phyloP scores from a whole-genome alignment of 1,140 invertebrate genomes.

The Dreissena polymorpha region DNA sequence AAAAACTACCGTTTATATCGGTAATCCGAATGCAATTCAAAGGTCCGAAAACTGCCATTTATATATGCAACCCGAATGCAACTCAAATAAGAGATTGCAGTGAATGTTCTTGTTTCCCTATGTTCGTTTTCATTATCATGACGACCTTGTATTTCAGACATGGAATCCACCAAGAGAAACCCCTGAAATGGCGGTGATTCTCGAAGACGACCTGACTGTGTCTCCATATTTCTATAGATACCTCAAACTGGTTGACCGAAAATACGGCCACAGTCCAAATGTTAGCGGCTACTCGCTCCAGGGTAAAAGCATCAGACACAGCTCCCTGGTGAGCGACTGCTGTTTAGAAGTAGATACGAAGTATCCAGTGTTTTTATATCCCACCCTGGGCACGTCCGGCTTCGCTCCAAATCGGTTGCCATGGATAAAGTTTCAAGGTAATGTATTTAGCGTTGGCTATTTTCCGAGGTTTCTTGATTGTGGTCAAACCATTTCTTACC shows the following conservation, averaged over 20 bases:
- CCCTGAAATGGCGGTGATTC: conserved; percentile 64
- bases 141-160: background rate
- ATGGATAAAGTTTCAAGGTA: conserved; percentile 28
- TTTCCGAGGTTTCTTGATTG: no score
- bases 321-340: background rate
- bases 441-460: no score
- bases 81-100: no score
- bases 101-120: no score
- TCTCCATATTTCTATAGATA: conserved; percentile 61
- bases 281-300: conserved; percentile 60
- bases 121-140: no score
- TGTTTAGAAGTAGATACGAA: conserved; percentile 1
- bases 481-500: no score
- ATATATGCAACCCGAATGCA: no score
- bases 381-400: conserved; percentile 39
- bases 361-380: conserved; percentile 46
- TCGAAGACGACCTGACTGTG: conserved; percentile 66
- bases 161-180: conserved; percentile 27
- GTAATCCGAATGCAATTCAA: no score
- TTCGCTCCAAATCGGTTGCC: conserved; percentile 40
- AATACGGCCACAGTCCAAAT: conserved; percentile 50
- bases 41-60: no score
- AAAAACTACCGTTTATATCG: no score
- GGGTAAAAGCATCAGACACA: conserved; percentile 50
- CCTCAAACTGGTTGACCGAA: conserved; percentile 58